A percentile compares a stretch with the other conserved stretches of the same genome.
These are phyloP conservation scores for Euwallacea similis DNA, from an alignment of 1,140 invertebrate genomes.

Conservation along the genomic window DNA sequence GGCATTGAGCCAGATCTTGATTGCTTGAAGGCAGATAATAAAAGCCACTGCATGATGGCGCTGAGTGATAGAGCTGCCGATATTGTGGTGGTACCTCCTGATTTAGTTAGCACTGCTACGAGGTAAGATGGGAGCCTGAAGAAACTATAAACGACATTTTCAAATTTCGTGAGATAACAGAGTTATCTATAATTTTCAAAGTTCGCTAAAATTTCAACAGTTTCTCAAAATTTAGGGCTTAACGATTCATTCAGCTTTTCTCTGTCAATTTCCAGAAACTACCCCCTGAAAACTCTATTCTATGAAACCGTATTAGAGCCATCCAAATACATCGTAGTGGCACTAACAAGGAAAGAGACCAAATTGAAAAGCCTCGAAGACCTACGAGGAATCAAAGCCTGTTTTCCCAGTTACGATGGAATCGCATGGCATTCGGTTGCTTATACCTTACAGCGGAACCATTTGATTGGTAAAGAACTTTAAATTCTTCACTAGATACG, in stretches of 20 bases:
- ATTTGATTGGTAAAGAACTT: conserved; percentile 27
- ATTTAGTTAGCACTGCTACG: conserved; percentile 57
- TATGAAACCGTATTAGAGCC: conserved; percentile 65
- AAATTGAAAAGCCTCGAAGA: conserved; percentile 62
- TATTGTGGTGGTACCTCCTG: conserved; percentile 63
- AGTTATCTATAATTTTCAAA: no score
- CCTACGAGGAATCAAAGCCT: conserved; percentile 68
- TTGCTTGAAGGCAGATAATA: conserved; percentile 61
- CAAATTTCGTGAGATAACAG: no score
- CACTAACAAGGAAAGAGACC: conserved; percentile 67
- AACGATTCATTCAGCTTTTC: neutral
- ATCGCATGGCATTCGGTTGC: conserved; percentile 67
- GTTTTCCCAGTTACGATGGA: conserved; percentile 68
- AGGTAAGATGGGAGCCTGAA: neutral
- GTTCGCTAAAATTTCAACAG: no score
- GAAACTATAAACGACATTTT: no score
- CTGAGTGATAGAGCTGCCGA: conserved; percentile 65
- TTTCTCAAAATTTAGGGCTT: neutral
- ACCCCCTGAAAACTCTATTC: conserved; percentile 65
- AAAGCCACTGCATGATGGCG: conserved; percentile 66
- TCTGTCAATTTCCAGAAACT: conserved; percentile 55
- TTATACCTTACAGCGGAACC: conserved; percentile 40
- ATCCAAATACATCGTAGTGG: conserved; percentile 66
- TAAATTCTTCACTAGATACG: neutral
- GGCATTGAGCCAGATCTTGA: conserved; percentile 73